Evolutionary conservation across 2,113 vertebrate species (phyloP).

Genomic region (Hippopotamus amphibius): DNA sequence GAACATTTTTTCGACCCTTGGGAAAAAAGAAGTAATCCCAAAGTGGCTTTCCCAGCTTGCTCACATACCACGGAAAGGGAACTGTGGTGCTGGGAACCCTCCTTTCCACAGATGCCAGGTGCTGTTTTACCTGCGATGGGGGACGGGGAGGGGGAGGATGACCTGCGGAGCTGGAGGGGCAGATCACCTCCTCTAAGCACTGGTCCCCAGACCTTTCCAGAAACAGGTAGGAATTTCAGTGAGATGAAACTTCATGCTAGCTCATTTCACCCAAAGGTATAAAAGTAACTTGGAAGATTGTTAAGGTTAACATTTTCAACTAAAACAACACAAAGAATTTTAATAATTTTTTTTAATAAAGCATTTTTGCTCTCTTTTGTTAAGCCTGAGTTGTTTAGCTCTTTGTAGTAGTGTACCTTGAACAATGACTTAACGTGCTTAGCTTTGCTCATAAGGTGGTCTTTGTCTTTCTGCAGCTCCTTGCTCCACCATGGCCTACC

Average conservation of each 20-base stretch:
- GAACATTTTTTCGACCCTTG: neutral
- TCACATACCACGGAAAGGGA: neutral
- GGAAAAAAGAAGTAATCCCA: neutral
- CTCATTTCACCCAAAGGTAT: neutral
- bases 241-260: neutral
- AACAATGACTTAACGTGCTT: neutral
- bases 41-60: neutral
- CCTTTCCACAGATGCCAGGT: neutral
- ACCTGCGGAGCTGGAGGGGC: neutral
- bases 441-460: neutral
- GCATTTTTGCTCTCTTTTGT: neutral
- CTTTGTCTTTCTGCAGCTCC: constrained; percentile 89
- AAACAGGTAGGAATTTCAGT: neutral
- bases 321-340: neutral
- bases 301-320: neutral
- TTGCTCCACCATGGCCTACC: constrained; percentile 96
- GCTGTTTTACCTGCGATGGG: neutral
- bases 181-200: neutral
- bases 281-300: neutral
- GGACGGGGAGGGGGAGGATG: neutral
- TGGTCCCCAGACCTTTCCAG: neutral
- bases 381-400: neutral
- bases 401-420: neutral
- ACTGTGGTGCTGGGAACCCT: neutral
- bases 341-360: neutral